Conservation (phyloP, 1,140 invertebrate species). For the Oscheius sp. region DNA sequence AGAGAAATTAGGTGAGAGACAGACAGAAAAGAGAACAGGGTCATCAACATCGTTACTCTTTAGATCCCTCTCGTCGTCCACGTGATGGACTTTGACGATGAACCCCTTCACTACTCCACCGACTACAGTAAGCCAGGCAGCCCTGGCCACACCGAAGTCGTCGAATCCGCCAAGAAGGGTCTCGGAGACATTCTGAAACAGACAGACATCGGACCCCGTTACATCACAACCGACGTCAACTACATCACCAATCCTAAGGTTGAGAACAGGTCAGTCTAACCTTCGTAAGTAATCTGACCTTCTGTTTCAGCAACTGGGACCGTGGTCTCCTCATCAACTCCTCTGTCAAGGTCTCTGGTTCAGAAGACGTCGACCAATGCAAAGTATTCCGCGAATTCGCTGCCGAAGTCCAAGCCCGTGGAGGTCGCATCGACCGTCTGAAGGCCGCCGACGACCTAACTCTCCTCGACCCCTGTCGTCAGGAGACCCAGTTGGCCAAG, state of each 20-base stretch:
- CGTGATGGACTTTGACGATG: conserved; percentile 21
- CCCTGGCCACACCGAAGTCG: conserved; percentile 34
- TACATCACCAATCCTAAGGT: conserved; percentile 46
- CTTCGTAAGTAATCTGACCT: background rate
- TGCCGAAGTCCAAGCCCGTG: background rate
- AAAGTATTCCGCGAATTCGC: conserved; percentile 15
- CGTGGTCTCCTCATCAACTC: conserved; percentile 41
- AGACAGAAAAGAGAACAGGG: background rate
- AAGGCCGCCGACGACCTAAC: conserved; percentile 20
- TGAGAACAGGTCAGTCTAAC: background rate
- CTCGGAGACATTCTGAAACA: conserved; percentile 29
- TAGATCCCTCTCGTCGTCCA: conserved; percentile 14
- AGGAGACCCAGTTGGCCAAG: conserved; percentile 26
- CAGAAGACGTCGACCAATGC: conserved; percentile 29
- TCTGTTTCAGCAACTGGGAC: conserved; percentile 28
- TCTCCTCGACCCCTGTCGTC: conserved; percentile 33
- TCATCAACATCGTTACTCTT: background rate
- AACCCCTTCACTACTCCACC: conserved; percentile 16
- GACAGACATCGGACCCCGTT: conserved; percentile 34
- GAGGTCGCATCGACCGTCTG: conserved; percentile 16
- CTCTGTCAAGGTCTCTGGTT: conserved; percentile 16
- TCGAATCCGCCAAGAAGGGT: conserved; percentile 41
- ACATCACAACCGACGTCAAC: conserved; percentile 41
- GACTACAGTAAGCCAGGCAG: conserved; percentile 25
- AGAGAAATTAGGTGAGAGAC: background rate